Evolutionary conservation across 2,113 vertebrate genomes (phyloP), one percentile per base, ranked within the genome.

Genomic region (Myotis yumanensis): DNA sequence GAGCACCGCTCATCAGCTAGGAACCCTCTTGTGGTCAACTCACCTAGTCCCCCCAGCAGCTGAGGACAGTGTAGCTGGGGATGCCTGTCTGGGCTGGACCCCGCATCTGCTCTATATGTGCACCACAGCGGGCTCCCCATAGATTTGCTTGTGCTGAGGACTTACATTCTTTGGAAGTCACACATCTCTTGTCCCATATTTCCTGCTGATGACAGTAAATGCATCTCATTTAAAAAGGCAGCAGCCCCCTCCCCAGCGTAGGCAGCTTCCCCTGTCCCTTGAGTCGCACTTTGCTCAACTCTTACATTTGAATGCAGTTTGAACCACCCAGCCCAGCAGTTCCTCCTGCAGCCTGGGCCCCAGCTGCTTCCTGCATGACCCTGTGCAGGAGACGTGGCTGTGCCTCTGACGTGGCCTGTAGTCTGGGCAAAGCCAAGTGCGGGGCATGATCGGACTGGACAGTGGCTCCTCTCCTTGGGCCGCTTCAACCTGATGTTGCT

Each of bases 1-100:
- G 22, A 54, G 72, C 4, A 0, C 30, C 43, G 7, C 16, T 51
- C 23, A 4, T n/a, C 0, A 0, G 43, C 5, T 0, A 54, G 71
- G 18, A 7, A 10, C 40, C 11, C 43, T 37, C 51, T n/a, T 5
- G 30, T 6, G 28, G 20, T 40, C 71, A 14, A 40, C 30, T 23
- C 2, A 0, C 2, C 1, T 17, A 48, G 48, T 12, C 23, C 14
- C 23, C 20, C 7, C 10, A 3, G 1, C 2, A 18, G 43, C 40
- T 18, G 30, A 83, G 51, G 77, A 6, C 6, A 69, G 89, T 1
- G 20, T 37, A 3, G 51, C 16, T 2, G 11, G 4, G 59, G 73
- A 18, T 0, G 3, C 43, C 16, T 2, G 15, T 81, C 23, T 16
- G 37, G 48, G 15, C 43, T 66, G 37, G 11, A 59, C 48, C 46